These are phyloP conservation scores for Helarctos malayanus DNA, from an alignment of 2,797 vertebrate genomes.

Conservation along the genomic window DNA sequence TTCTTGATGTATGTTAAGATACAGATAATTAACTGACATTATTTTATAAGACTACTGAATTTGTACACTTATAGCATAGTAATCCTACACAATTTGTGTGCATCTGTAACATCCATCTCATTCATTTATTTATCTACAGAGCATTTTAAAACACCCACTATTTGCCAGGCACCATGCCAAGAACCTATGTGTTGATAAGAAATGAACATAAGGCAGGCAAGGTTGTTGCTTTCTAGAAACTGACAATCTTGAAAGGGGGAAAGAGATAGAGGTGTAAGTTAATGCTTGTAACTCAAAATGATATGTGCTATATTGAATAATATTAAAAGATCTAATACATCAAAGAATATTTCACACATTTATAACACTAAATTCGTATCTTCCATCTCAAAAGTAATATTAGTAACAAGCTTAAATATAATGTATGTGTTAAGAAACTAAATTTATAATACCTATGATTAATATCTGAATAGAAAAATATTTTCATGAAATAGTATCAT, in stretches of 20 bases:
- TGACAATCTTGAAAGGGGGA: background rate
- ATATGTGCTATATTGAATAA: background rate
- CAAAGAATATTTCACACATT: background rate
- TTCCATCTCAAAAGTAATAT: slow-evolving; percentile 33
- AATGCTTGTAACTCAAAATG: slow-evolving; percentile 7
- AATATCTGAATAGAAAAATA: slow-evolving; percentile 31
- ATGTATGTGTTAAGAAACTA: slow-evolving; percentile 18
- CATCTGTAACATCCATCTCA: background rate
- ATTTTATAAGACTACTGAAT: slow-evolving; percentile 6
- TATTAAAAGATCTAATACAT: slow-evolving; percentile 30
- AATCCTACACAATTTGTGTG: background rate
- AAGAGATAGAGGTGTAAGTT: slow-evolving; percentile 12
- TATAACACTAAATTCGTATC: background rate
- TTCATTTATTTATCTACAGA: slow-evolving; percentile 39
- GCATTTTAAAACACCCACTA: background rate
- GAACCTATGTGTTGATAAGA: background rate
- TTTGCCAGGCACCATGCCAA: slow-evolving; percentile 7
- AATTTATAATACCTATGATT: slow-evolving; percentile 3
- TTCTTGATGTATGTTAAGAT: background rate
- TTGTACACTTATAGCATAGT: slow-evolving; percentile 21
- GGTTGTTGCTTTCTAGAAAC: slow-evolving; percentile 36
- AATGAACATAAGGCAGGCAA: background rate
- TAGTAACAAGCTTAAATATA: slow-evolving; percentile 37
- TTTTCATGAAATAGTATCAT: background rate
- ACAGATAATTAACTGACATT: background rate